Base-by-base conservation (phyloP, 2,888 invertebrate genomes). In the Lobophora halterata region DNA sequence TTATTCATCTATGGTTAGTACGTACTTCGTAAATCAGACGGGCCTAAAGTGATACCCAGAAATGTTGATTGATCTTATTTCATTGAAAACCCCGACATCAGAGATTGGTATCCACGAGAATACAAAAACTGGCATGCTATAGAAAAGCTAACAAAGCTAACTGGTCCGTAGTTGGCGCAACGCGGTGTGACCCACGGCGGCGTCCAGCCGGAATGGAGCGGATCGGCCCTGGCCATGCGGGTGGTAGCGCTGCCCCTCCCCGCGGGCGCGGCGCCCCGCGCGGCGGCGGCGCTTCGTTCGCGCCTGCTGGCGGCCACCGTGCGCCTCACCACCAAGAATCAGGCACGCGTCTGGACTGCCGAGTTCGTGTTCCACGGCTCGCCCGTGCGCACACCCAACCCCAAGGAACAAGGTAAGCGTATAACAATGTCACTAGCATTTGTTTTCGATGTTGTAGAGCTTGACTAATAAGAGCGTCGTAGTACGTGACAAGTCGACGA, bases 181-280 rank as follows among this genome's bases (percentile, higher is more conserved):
- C 90, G 94, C 47, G 95, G 94, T 46, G 95, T 98, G 50, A 93
- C 95, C 17, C 97, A 97, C 81, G 96, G 97, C 76, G 97, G 97
- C 0, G 89, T 97, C 32, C 96, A 96, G 74, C 94, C 97, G 0
- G 98, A 98, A 79, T 95, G 96, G 39, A 94, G 96, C 70, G 97
- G 97, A 0, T 94, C 95, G 0, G 95, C 95, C 11, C 86, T 96
- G 38, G 94, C 93, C 25, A 86, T 96, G 62, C 93, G 94, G 69
- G 86, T 96, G 28, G 91, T 96, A 36, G 90, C 93, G 33, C 83
- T 96, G 52, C 96, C 96, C 2, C 88, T 90, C 21, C 93, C 93
- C 0, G 83, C 87, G 0, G 89, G 88, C 6, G 64, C 83, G 42
- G 51, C 72, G 43, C 51, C 52, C 10, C 47, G 80, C 27, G 91